Conservation (phyloP, 1,140 invertebrate species). For the Tetramorium alpestre region DNA sequence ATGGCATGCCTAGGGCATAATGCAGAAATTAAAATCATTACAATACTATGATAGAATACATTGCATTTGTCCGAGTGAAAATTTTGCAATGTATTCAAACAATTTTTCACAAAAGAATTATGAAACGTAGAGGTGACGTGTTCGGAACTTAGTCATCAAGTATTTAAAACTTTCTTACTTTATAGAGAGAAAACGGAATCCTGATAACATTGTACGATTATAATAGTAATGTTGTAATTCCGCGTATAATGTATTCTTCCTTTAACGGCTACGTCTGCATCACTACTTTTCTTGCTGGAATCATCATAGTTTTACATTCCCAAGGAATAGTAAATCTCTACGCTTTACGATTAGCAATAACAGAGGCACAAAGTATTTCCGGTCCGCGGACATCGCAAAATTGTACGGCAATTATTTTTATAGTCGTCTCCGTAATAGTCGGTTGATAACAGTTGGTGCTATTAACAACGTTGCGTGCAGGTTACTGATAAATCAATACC, state of each 20-base stretch:
- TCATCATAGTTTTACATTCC: neutral
- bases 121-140: neutral
- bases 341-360: conserved; percentile 11
- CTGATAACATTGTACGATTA: conserved; percentile 3
- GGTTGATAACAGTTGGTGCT: neutral
- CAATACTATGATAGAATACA: neutral
- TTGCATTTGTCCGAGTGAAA: neutral
- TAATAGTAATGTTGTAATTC: conserved; percentile 15
- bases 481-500: conserved; percentile 42
- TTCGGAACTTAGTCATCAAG: neutral
- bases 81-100: conserved; percentile 4
- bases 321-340: neutral
- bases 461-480: conserved; percentile 31
- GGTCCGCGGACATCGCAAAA: neutral
- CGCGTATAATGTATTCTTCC: neutral
- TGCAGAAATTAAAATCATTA: neutral
- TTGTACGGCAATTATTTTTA: conserved; percentile 14
- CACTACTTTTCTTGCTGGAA: neutral
- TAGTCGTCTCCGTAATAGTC: conserved; percentile 10
- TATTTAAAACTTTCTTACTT: conserved; percentile 9
- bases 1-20: neutral
- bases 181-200: conserved; percentile 6
- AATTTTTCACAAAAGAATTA: neutral
- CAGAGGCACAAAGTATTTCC: neutral
- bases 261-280: conserved; percentile 9